phyloP scores from a whole-genome alignment of 2,888 invertebrate genomes.

The Brassicogethes aeneus region DNA sequence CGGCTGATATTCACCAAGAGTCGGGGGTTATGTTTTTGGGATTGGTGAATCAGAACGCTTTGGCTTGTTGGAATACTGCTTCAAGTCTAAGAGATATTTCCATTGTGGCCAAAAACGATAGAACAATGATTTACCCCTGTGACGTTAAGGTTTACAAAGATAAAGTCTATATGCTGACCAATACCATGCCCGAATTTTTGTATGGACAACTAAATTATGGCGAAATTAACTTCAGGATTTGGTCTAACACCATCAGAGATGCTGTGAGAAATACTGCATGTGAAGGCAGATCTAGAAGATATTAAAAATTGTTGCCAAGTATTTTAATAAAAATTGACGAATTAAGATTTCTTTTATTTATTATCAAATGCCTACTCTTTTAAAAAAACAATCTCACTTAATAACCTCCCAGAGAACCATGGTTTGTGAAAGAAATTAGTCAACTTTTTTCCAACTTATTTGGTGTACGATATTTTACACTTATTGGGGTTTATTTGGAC shows the following conservation, averaged over 20 bases:
- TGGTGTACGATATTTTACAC: too few relatives aligned
- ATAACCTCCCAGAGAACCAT: too few relatives aligned
- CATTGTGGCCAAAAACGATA: slow-evolving; percentile 50
- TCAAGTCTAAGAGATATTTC: slow-evolving; percentile 43
- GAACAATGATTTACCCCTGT: slow-evolving; percentile 62
- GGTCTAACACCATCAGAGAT: slow-evolving; percentile 39
- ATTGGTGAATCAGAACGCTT: slow-evolving; percentile 58
- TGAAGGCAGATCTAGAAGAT: slow-evolving; percentile 9
- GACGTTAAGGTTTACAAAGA: slow-evolving; percentile 54
- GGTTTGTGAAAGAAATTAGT: too few relatives aligned
- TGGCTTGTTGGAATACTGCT: slow-evolving; percentile 67
- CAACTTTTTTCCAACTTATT: too few relatives aligned
- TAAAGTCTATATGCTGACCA: slow-evolving; percentile 59
- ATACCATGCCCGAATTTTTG: slow-evolving; percentile 57
- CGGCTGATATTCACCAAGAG: slow-evolving; percentile 53
- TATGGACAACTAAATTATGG: slow-evolving; percentile 52
- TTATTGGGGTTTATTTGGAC: too few relatives aligned
- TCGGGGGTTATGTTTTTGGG: slow-evolving; percentile 60
- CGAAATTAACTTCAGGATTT: slow-evolving; percentile 56
- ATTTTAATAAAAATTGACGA: too few relatives aligned
- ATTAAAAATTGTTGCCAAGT: too few relatives aligned
- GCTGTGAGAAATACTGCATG: slow-evolving; percentile 42
- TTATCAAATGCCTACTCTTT: slow-evolving; percentile 7
- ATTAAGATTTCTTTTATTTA: too few relatives aligned
- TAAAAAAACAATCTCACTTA: too few relatives aligned